A percentile compares a stretch with the other conserved stretches of the same genome.
Conservation (phyloP, 1,140 invertebrate genomes). For the Eurosta solidaginis region DNA sequence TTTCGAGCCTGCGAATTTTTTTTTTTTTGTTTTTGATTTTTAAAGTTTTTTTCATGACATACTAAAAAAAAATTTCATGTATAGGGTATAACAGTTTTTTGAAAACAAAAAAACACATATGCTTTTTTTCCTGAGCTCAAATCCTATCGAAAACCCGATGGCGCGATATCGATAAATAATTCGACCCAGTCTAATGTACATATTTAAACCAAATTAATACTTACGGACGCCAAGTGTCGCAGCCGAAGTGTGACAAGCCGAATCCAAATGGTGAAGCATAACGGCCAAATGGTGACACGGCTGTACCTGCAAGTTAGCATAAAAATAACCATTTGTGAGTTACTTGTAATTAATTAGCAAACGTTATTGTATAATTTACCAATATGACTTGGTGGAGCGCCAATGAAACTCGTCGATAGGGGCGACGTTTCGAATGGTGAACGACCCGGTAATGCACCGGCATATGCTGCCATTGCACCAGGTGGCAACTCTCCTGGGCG, state of each 20-base stretch:
- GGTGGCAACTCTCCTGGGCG: conserved; percentile 60
- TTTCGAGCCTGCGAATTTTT: too few species aligned
- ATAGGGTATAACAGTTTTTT: too few species aligned
- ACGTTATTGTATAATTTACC: conserved; percentile 56
- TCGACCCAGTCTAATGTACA: neutral
- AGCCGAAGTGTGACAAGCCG: conserved; percentile 70
- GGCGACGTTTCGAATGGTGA: conserved; percentile 65
- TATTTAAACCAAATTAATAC: conserved; percentile 30
- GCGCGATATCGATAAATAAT: too few species aligned
- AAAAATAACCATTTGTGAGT: neutral
- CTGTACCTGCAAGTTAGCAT: conserved; percentile 41
- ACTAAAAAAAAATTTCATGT: too few species aligned
- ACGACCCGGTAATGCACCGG: conserved; percentile 44
- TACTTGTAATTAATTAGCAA: neutral
- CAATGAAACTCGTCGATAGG: conserved; percentile 69
- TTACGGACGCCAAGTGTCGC: conserved; percentile 73
- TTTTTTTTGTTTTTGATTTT: too few species aligned
- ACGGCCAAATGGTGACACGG: conserved; percentile 77
- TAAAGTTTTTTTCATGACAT: too few species aligned
- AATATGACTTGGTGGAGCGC: conserved; percentile 67
- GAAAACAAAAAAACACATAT: too few species aligned
- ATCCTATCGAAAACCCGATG: too few species aligned
- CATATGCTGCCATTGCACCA: conserved; percentile 39
- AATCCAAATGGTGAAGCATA: conserved; percentile 64
- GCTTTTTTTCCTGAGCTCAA: too few species aligned